phyloP scores from a whole-genome alignment of 2,113 vertebrate species.

The Ammospiza nelsoni region DNA sequence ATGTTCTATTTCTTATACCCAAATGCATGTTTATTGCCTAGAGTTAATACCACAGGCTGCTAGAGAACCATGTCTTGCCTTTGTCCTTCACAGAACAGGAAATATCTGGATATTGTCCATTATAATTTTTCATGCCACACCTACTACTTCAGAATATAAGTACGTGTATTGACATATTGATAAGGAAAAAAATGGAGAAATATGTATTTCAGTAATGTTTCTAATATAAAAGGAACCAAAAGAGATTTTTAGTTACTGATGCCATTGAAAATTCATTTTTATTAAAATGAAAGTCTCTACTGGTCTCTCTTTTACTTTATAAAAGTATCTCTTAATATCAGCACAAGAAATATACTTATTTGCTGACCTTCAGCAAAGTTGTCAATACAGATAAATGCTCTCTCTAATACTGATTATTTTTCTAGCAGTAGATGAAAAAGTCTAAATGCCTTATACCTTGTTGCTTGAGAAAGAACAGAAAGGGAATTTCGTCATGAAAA shows the following conservation, averaged over 20 bases:
- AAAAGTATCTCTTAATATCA: not conserved
- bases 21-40: not conserved
- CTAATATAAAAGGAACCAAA: not conserved
- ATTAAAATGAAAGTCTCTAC: not conserved
- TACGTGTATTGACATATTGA: not conserved
- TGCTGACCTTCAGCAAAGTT: not conserved
- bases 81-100: not conserved
- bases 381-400: not conserved
- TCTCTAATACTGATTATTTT: not conserved
- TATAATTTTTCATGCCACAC: not conserved
- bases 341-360: not conserved
- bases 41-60: not conserved
- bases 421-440: not conserved
- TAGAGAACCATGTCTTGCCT: not conserved
- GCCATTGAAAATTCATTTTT: not conserved
- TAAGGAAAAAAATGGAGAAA: not conserved
- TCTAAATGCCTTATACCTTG: not conserved
- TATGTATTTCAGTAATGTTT: not conserved
- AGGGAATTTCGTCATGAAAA: not conserved
- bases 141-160: not conserved
- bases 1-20: not conserved
- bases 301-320: not conserved
- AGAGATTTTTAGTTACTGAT: not conserved
- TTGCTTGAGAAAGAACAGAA: not conserved
- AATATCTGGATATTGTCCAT: not conserved